Conservation (phyloP, 2,113 vertebrate species). For the Cacatua alba region DNA sequence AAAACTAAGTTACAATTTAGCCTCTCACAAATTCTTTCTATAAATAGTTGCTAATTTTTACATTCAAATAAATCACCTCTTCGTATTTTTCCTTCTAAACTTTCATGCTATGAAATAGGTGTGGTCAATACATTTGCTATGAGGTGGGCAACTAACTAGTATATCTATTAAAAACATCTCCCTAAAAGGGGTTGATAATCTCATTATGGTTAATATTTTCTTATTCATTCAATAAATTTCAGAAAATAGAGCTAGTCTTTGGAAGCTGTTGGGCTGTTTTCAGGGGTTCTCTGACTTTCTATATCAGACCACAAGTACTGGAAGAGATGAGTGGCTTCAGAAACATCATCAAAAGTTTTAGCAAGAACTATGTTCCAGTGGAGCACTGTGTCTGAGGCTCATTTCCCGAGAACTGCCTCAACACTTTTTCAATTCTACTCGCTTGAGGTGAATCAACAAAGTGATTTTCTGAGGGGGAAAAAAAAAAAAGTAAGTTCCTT, state of each 20-base stretch:
- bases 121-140: not conserved
- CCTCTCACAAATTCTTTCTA: not conserved
- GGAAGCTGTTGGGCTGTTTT: not conserved
- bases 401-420: not conserved
- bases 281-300: not conserved
- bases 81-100: not conserved
- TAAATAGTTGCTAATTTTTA: not conserved
- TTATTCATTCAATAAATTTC: not conserved
- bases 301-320: not conserved
- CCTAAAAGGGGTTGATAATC: not conserved
- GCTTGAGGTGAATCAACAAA: not conserved
- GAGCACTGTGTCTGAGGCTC: not conserved
- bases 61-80: not conserved
- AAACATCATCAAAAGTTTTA: not conserved
- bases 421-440: not conserved
- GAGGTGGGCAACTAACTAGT: not conserved
- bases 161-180: not conserved
- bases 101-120: not conserved
- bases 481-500: not conserved
- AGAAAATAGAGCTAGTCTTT: not conserved
- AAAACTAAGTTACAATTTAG: not conserved
- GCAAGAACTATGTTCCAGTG: not conserved
- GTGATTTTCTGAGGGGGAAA: accelerated
- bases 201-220: not conserved
- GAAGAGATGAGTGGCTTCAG: not conserved